Base-by-base conservation (phyloP, 2,888 invertebrate species). In the Stratiomys singularior region DNA sequence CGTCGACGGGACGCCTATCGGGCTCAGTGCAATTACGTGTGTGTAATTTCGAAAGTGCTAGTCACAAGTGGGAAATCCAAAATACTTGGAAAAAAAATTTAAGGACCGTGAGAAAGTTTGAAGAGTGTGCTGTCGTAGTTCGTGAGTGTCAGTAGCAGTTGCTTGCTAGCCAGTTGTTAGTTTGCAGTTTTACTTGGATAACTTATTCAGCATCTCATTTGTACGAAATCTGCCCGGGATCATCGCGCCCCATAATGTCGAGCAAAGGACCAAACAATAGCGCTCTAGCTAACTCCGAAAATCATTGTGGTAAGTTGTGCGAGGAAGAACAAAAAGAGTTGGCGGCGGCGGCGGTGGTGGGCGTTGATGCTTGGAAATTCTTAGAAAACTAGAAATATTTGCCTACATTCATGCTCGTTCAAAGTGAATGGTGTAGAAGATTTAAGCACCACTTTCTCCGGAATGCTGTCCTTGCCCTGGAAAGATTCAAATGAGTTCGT, bases 301-400 rank as follows among this genome's bases (percentile, higher is more conserved):
- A 69, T n/a, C n/a, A 28, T 15, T 69, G 69, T 47, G 69, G 69
- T 69, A 69, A 69, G 69, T 69, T 46, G 9, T 2, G 66, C 44
- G 9, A 44, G 13, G 44, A 13, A 44, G 44, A 13, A 44, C 9
- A n/a, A n/a, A 37, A 37, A 5, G 37, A 3, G 3, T 37, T 9
- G 9, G 9, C 5, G 37, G 9, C 9, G 37, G 37, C 9, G 37
- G 4, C 4, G 15, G 52, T 52, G 52, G 52, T 52, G 18, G 52
- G 52, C 15, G 52, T 18, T 2, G 15, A 18, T 5, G 18, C 15
- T 52, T 52, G 3, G 15, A 37, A 9, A 37, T 3, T 37, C 37
- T 37, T 5, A 37, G 5, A 9, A 37, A 37, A 37, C 37, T 37
- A 37, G 37, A 37, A 37, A 37, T 37, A 9, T 37, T 37, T 37